phyloP scores from a whole-genome alignment of 1,140 invertebrate species.

The Eupeodes corollae region DNA sequence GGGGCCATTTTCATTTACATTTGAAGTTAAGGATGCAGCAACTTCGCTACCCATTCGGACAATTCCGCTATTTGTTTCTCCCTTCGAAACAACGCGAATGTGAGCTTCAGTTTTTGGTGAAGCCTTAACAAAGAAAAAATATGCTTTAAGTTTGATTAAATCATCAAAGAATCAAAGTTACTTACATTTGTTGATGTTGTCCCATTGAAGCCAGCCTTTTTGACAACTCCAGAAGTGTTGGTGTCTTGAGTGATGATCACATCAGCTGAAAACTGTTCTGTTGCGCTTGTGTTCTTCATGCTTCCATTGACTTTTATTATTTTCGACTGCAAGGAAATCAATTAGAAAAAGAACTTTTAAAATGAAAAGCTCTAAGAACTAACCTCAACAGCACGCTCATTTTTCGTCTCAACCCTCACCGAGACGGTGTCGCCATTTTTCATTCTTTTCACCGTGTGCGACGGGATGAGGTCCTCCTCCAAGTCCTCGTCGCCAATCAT shows the following conservation, averaged over 20 bases:
- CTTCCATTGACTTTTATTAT: slow-evolving; percentile 12
- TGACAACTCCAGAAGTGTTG: slow-evolving; percentile 29
- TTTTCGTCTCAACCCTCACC: slow-evolving; percentile 28
- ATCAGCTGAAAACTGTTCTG: slow-evolving; percentile 19
- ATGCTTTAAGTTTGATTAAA: too few relatives aligned
- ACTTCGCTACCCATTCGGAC: slow-evolving; percentile 10
- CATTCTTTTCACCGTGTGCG: slow-evolving; percentile 31
- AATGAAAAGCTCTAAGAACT: too few relatives aligned
- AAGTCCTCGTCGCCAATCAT: slow-evolving; percentile 20
- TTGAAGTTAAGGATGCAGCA: slow-evolving; percentile 7
- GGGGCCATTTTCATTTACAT: background rate
- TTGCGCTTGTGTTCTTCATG: background rate
- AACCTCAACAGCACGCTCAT: slow-evolving; percentile 5
- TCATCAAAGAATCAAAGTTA: background rate
- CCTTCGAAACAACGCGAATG: slow-evolving; percentile 25
- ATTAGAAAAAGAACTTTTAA: background rate
- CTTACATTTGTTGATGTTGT: background rate
- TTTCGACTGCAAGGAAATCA: slow-evolving; percentile 6
- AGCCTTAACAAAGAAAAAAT: slow-evolving; percentile 13
- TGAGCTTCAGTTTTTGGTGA: slow-evolving; percentile 23
- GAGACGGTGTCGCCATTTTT: slow-evolving; percentile 32
- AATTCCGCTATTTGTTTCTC: slow-evolving; percentile 25
- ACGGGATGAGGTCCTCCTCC: slow-evolving; percentile 29
- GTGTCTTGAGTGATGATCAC: slow-evolving; percentile 33
- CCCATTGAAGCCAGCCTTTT: slow-evolving; percentile 20